These are phyloP conservation scores for Drosophila nebulosa DNA, from an alignment of 1,140 invertebrate species.

Conservation along the genomic window DNA sequence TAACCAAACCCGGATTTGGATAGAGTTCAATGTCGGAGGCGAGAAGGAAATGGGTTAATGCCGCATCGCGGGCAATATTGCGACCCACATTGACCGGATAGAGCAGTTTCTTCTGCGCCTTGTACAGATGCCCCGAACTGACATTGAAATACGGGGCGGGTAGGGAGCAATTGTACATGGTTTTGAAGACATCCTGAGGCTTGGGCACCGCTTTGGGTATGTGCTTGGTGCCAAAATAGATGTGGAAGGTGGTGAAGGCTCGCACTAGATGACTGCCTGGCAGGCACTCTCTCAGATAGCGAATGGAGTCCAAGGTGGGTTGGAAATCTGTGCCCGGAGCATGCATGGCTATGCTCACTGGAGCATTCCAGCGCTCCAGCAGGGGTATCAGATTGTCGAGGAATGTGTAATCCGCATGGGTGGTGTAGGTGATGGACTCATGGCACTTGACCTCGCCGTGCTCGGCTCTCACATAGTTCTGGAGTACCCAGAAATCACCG, in stretches of 20 bases:
- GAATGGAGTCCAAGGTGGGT: conserved; percentile 85
- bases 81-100: conserved; percentile 94
- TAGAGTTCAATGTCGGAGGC: conserved; percentile 94
- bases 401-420: conserved; percentile 95
- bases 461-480: conserved; percentile 90
- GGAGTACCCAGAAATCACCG: conserved; percentile 94
- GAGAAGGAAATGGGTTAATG: conserved; percentile 91
- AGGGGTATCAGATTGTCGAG: conserved; percentile 93
- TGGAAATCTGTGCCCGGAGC: conserved; percentile 87
- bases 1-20: conserved; percentile 89
- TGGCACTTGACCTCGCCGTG: conserved; percentile 86
- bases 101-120: conserved; percentile 88
- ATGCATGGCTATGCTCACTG: conserved; percentile 89
- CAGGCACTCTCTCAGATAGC: conserved; percentile 86
- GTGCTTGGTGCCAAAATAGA: conserved; percentile 92
- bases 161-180: conserved; percentile 86
- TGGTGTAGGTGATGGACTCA: conserved; percentile 94
- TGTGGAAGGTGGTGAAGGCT: conserved; percentile 91
- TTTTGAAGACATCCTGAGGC: conserved; percentile 83
- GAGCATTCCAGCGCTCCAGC: conserved; percentile 87
- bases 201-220: conserved; percentile 88
- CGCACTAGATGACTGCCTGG: conserved; percentile 85
- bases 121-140: conserved; percentile 86
- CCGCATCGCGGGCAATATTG: conserved; percentile 91
- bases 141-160: conserved; percentile 87